Evolutionary conservation across 2,888 invertebrate species (phyloP).

Genomic region (Alloplasta piceator): DNA sequence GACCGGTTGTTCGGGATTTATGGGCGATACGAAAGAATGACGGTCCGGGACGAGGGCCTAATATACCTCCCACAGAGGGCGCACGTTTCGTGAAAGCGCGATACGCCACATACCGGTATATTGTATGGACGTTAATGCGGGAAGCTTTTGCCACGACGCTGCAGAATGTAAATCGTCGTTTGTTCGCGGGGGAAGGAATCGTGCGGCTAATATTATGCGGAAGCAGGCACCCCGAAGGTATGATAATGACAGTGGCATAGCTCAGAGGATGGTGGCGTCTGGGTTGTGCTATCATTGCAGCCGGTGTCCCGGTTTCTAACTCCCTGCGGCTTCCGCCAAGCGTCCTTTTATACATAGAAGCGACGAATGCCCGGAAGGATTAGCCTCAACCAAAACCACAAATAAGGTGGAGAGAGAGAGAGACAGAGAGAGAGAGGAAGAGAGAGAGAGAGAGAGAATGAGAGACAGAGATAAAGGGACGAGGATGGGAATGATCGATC

Average conservation of each 20-base stretch:
- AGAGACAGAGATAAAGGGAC: not conserved
- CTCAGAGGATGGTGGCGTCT: slow-evolving; percentile 65
- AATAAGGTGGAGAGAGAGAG: not conserved
- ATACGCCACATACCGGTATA: slow-evolving; percentile 49
- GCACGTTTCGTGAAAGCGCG: slow-evolving; percentile 47
- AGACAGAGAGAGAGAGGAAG: not conserved
- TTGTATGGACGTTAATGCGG: slow-evolving; percentile 35
- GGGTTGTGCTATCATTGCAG: slow-evolving; percentile 68
- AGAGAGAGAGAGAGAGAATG: not conserved
- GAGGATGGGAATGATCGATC: slow-evolving; percentile 3
- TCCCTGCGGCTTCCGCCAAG: slow-evolving; percentile 57
- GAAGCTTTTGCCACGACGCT: slow-evolving; percentile 61
- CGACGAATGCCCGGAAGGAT: slow-evolving; percentile 53
- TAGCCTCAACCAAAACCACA: slow-evolving; percentile 48
- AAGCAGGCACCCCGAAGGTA: slow-evolving; percentile 73
- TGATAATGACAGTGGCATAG: slow-evolving; percentile 74
- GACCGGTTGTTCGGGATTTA: slow-evolving; percentile 29
- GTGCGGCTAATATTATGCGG: slow-evolving; percentile 74
- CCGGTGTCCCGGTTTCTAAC: slow-evolving; percentile 57
- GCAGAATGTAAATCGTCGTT: slow-evolving; percentile 73
- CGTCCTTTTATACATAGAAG: slow-evolving; percentile 53
- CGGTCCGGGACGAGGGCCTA: slow-evolving; percentile 27
- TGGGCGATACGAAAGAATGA: slow-evolving; percentile 30
- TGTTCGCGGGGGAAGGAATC: slow-evolving; percentile 61
- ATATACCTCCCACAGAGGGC: slow-evolving; percentile 36